phyloP scores from a whole-genome alignment of 1,140 invertebrate species.

The Zaprionus tsacasi region DNA sequence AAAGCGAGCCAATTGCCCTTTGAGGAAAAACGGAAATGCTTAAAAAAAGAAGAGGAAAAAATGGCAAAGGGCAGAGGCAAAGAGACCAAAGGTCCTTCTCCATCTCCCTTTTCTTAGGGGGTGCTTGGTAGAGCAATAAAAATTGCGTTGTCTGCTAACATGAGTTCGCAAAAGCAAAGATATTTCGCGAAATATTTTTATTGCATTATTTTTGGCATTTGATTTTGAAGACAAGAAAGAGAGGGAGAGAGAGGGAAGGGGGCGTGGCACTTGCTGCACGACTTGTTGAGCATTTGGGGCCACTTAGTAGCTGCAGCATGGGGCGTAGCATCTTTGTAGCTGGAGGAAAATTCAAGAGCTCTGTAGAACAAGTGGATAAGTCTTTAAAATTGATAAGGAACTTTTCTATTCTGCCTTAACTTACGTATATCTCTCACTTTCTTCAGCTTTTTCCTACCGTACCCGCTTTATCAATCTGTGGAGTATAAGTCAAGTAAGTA shows the following conservation, averaged over 20 bases:
- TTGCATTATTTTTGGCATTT: constrained; percentile 55
- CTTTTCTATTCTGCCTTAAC: too few relatives aligned
- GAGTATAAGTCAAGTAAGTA: too few relatives aligned
- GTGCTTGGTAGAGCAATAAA: constrained; percentile 41
- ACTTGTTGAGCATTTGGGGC: constrained; percentile 38
- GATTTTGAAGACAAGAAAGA: constrained; percentile 35
- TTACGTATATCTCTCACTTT: too few relatives aligned
- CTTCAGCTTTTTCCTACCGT: too few relatives aligned
- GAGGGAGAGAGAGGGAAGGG: constrained; percentile 9
- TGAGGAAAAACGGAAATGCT: constrained; percentile 52
- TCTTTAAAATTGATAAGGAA: too few relatives aligned
- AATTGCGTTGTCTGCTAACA: constrained; percentile 45
- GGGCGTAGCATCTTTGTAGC: neutral
- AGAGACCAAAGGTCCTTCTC: constrained; percentile 35
- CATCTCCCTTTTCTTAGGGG: neutral
- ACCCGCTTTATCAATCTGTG: too few relatives aligned
- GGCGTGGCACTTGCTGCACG: constrained; percentile 27
- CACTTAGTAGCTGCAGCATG: neutral
- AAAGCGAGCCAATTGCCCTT: constrained; percentile 53
- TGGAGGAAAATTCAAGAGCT: too few relatives aligned
- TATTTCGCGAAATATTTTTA: constrained; percentile 50
- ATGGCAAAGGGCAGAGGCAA: constrained; percentile 15
- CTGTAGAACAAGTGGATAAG: too few relatives aligned
- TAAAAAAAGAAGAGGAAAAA: constrained; percentile 20
- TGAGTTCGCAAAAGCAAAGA: constrained; percentile 25